Percentiles rank a stretch among this genome's conserved stretches.
These are phyloP conservation scores for Pongo abelii DNA, from an alignment of 2,113 vertebrate species.

Conservation along the genomic window DNA sequence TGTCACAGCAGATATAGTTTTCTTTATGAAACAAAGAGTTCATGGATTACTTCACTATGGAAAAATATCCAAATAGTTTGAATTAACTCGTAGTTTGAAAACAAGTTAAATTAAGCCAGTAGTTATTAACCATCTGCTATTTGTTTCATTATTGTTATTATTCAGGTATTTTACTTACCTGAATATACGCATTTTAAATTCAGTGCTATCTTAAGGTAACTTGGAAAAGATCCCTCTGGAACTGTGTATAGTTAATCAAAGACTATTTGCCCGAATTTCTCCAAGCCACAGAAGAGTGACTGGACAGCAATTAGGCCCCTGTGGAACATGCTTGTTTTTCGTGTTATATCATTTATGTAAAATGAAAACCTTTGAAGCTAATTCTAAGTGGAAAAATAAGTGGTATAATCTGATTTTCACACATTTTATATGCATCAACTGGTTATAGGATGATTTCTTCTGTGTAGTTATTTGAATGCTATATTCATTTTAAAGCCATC, in stretches of 20 bases:
- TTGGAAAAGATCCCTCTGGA: neutral
- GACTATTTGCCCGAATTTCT: neutral
- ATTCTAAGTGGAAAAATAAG: conserved; percentile 64
- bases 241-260: neutral
- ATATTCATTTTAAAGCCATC: conserved; percentile 68
- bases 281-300: neutral
- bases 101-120: neutral
- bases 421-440: conserved; percentile 68
- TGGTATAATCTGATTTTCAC: conserved; percentile 67
- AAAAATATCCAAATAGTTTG: neutral
- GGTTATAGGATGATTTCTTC: conserved; percentile 48
- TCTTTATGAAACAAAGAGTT: neutral
- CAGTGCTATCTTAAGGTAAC: neutral
- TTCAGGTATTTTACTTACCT: neutral
- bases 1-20: neutral
- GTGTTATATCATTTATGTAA: conserved; percentile 43
- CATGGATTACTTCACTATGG: neutral
- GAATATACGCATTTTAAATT: neutral
- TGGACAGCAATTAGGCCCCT: neutral
- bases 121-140: neutral
- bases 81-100: neutral
- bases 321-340: neutral
- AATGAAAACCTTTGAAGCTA: conserved; percentile 63
- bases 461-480: conserved; percentile 62
- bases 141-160: neutral